phyloP scores from a whole-genome alignment of 2,113 vertebrate genomes.

The Phrynocephalus versicolor region DNA sequence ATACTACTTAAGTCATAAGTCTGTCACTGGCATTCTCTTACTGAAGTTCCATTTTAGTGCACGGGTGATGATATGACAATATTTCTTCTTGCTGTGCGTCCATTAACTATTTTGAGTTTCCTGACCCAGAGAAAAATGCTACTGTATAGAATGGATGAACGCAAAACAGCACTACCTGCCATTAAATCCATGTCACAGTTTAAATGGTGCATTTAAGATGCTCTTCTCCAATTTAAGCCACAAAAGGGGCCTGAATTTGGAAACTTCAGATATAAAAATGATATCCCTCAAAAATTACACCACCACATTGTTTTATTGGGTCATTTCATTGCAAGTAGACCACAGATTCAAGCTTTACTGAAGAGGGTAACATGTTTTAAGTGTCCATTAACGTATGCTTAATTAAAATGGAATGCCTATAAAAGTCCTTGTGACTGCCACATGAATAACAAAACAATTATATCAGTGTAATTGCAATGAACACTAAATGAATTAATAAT shows the following conservation, averaged over 20 bases:
- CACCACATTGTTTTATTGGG: constrained; percentile 54
- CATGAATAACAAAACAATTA: constrained; percentile 72
- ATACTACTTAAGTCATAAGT: not conserved
- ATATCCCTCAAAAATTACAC: constrained; percentile 64
- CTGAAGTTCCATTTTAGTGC: not conserved
- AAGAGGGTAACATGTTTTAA: constrained; percentile 68
- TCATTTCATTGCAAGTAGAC: constrained; percentile 63
- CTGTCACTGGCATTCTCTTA: not conserved
- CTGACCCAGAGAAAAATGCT: not conserved
- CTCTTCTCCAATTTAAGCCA: constrained; percentile 42
- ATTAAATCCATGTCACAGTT: constrained; percentile 31
- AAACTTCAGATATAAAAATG: constrained; percentile 61
- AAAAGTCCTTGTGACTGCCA: constrained; percentile 66
- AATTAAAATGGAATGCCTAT: constrained; percentile 71
- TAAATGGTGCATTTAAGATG: constrained; percentile 46
- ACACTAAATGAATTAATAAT: constrained; percentile 59
- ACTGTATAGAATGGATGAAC: not conserved
- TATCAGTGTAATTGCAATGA: constrained; percentile 53
- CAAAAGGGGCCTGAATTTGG: constrained; percentile 62
- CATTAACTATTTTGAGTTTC: not conserved
- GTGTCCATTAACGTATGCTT: constrained; percentile 65
- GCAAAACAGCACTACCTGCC: not conserved
- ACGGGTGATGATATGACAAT: not conserved
- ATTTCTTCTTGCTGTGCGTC: not conserved
- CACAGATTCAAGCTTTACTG: constrained; percentile 64